Base-by-base conservation (phyloP, 2,113 vertebrate genomes). In the Steatornis caripensis region DNA sequence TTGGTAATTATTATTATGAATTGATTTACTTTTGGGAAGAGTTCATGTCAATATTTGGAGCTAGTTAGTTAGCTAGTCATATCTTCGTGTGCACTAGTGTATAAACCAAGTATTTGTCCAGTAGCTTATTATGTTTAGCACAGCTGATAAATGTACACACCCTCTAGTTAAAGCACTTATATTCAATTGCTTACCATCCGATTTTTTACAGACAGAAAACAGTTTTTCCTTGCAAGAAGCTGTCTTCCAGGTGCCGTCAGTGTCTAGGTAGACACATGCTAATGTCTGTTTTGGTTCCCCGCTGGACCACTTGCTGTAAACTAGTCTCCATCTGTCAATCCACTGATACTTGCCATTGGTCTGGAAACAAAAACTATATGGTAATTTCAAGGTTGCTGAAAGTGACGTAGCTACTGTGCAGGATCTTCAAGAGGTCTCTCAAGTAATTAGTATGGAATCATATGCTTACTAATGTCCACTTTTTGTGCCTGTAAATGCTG, bases 191-290 rank as follows among this genome's bases (percentile, higher is more conserved):
- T 95, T 98, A 99, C 99, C 98, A 90, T 96, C 46, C 27, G 98
- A 99, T 88, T 70, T 98, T 98, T 99, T 99, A 97, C 99, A 99
- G 89, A 99, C 91, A 49, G 98, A 98, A 71, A 97, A 98, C 90
- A 98, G 97, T 17, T 96, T 98, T 79, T 98, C 94, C 39, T 97
- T 91, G 32, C 99, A 99, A 7, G 97, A 51, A 30, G 98, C 93
- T 27, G 99, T 99, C 97, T 99, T 99, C 99, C 99, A 99, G 79
- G 83, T 98, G 65, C 97, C 98, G 49, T 99, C 98, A 13, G 90
- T 80, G 66, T 99, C 99, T 61, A 99, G 87, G 65, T 99, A 99
- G 70, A 99, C 99, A 90, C 99, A 99, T 6, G 96, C 99, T 46
- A 98, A 95, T 94, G 98, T 99, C 90, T 97, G 87, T 85, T 96